Conservation (phyloP, 2,113 vertebrate genomes). For the Proteles cristata region DNA sequence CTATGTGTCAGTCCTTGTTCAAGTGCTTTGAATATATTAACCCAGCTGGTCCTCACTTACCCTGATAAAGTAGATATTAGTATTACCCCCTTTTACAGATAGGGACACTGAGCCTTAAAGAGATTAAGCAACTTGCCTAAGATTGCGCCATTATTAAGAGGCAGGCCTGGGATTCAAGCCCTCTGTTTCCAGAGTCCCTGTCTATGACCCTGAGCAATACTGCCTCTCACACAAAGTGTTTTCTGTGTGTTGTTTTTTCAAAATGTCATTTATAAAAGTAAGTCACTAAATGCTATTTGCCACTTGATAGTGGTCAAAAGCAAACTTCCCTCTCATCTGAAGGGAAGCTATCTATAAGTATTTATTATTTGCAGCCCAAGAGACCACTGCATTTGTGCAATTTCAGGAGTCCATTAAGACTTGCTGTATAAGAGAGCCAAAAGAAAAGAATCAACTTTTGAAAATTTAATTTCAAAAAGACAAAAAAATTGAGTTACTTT, state of each 20-base stretch:
- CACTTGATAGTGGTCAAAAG: neutral
- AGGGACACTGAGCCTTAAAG: neutral
- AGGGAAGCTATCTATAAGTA: neutral
- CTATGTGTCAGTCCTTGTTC: neutral
- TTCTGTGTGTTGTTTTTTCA: neutral
- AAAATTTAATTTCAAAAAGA: neutral
- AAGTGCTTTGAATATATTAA: neutral
- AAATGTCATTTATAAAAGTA: conserved; percentile 14
- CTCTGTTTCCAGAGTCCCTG: neutral
- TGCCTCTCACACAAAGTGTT: neutral
- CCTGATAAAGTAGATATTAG: neutral
- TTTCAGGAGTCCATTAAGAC: neutral
- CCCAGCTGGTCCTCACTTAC: neutral
- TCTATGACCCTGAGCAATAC: neutral
- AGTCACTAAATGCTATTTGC: neutral
- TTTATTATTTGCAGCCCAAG: neutral
- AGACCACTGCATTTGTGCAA: neutral
- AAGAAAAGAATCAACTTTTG: neutral
- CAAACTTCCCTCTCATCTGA: neutral
- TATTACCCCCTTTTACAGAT: neutral
- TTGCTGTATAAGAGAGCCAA: neutral
- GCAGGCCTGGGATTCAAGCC: neutral
- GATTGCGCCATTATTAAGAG: neutral
- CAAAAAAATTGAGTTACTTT: conserved; percentile 4
- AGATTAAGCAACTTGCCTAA: neutral